These are phyloP conservation scores for Zaprionus ornatus DNA, from an alignment of 1,140 invertebrate genomes.

Conservation along the genomic window DNA sequence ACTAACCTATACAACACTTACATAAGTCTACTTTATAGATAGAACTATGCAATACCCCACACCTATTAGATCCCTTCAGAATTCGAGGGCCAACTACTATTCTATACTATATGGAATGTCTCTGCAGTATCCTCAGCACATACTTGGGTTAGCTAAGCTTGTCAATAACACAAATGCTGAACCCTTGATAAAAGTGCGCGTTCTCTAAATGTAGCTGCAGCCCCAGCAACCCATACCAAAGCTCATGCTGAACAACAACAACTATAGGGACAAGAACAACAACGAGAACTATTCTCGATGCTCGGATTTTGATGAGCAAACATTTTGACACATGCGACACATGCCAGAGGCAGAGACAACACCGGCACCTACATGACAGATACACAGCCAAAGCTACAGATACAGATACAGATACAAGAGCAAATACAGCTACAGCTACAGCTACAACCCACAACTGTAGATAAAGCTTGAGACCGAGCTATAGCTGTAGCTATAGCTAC, in stretches of 20 bases:
- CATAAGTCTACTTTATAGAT: neutral
- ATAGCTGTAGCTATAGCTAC: neutral
- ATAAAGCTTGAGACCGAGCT: neutral
- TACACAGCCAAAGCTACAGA: conserved; percentile 13
- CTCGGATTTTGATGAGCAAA: conserved; percentile 57
- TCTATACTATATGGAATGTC: neutral
- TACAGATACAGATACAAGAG: conserved; percentile 6
- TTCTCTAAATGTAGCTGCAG: neutral
- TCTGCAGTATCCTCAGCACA: neutral
- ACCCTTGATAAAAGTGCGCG: conserved; percentile 23
- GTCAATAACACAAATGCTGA: conserved; percentile 55
- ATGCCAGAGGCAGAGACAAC: conserved; percentile 32
- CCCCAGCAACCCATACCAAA: neutral
- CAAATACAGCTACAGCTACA: conserved; percentile 6
- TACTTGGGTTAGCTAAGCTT: conserved; percentile 48
- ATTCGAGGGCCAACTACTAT: neutral
- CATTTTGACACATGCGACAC: conserved; percentile 72
- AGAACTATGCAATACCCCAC: neutral
- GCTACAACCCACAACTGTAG: neutral
- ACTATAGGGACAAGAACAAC: neutral
- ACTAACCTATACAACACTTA: neutral
- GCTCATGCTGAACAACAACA: neutral
- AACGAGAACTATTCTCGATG: conserved; percentile 10
- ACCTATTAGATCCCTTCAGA: neutral
- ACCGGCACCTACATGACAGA: conserved; percentile 43